Evolutionary conservation across 2,797 vertebrate species (phyloP).

Genomic region (Propithecus deckenii): DNA sequence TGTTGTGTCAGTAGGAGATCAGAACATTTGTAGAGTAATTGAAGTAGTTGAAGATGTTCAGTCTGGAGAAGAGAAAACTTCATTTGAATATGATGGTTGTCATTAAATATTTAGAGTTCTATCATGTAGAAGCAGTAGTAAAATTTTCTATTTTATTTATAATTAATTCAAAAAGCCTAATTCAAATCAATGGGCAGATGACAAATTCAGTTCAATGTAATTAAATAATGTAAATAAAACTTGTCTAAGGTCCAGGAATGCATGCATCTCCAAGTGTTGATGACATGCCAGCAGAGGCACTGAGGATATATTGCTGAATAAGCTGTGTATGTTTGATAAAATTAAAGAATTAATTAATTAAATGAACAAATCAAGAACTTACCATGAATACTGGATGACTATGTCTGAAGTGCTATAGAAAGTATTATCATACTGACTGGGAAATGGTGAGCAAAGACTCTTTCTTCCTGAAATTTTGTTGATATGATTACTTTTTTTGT

Average conservation of each 20-base stretch:
- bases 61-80: background rate
- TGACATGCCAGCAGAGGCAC: background rate
- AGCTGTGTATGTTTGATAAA: background rate
- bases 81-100: background rate
- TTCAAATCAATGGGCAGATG: background rate
- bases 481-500: background rate
- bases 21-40: background rate
- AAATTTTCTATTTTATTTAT: background rate
- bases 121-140: background rate
- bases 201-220: background rate
- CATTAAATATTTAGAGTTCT: constrained; percentile 20
- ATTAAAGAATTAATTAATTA: background rate
- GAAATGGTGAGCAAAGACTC: background rate
- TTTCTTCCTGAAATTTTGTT: background rate
- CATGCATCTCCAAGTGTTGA: background rate
- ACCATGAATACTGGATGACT: background rate
- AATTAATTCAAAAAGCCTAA: background rate
- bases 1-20: background rate
- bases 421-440: background rate
- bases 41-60: background rate
- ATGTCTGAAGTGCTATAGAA: background rate
- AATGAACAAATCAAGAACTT: background rate
- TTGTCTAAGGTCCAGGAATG: background rate
- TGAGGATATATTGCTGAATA: background rate
- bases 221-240: background rate